These are phyloP conservation scores for Drosophila novamexicana DNA, from an alignment of 1,140 invertebrate species.

Conservation along the genomic window DNA sequence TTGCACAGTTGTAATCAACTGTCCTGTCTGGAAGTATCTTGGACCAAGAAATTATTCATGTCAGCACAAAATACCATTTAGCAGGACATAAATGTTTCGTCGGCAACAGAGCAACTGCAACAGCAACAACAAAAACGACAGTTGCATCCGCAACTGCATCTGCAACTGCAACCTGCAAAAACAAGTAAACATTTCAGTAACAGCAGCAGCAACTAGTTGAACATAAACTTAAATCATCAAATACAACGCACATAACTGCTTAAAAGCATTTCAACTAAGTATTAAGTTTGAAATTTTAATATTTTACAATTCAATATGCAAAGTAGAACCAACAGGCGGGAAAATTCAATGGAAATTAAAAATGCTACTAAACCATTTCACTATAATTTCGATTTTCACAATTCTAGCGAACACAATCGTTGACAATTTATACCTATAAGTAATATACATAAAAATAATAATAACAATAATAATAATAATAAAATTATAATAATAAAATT, in stretches of 20 bases:
- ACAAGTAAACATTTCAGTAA: conserved; percentile 25
- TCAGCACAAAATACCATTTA: conserved; percentile 49
- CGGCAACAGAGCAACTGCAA: conserved; percentile 20
- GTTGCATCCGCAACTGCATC: conserved; percentile 16
- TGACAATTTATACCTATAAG: too few species aligned
- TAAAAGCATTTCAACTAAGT: background rate
- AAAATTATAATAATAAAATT: too few species aligned
- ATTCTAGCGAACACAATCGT: too few species aligned
- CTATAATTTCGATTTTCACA: background rate
- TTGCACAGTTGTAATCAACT: conserved; percentile 55
- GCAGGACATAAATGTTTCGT: conserved; percentile 37
- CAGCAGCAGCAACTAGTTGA: conserved; percentile 64
- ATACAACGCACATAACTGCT: background rate
- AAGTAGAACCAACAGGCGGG: background rate
- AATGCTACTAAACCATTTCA: too few species aligned
- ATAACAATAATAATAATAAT: too few species aligned
- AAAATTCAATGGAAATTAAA: too few species aligned
- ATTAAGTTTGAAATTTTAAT: background rate
- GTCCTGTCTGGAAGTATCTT: conserved; percentile 30
- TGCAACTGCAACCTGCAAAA: conserved; percentile 8
- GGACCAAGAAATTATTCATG: conserved; percentile 35
- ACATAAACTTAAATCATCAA: conserved; percentile 37
- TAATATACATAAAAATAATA: too few species aligned
- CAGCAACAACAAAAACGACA: background rate
- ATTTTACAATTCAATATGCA: background rate